Conservation (phyloP, 2,888 invertebrate genomes). For the Xestia sexstrigata region DNA sequence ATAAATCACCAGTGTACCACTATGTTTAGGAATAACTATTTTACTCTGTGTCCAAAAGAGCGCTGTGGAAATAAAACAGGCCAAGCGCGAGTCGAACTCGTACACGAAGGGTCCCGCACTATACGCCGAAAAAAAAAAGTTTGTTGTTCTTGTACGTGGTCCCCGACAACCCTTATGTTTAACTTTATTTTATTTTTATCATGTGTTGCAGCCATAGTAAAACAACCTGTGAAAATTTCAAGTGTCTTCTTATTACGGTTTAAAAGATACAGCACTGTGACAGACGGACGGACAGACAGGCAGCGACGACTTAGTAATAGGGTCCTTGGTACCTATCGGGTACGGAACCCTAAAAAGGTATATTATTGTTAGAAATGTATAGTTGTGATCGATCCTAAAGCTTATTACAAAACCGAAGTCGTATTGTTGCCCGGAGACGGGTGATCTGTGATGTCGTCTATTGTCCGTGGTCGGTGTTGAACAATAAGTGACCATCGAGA, state of each 20-base stretch:
- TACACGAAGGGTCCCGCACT: not conserved
- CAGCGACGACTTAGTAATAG: not conserved
- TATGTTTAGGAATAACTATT: slow-evolving; percentile 67
- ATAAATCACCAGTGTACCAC: slow-evolving; percentile 71
- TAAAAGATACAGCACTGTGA: not conserved
- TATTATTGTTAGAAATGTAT: slow-evolving; percentile 73
- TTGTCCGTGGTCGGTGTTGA: slow-evolving; percentile 83
- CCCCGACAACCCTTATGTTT: not conserved
- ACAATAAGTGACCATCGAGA: slow-evolving; percentile 88
- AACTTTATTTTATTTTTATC: not conserved
- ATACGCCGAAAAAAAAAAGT: not conserved
- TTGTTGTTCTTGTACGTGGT: not conserved
- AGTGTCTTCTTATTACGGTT: not conserved
- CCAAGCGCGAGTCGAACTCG: not conserved
- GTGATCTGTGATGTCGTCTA: slow-evolving; percentile 85
- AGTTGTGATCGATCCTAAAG: slow-evolving; percentile 79
- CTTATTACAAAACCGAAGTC: slow-evolving; percentile 82
- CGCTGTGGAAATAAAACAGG: slow-evolving; percentile 49
- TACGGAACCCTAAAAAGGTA: slow-evolving; percentile 63
- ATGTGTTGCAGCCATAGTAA: not conserved
- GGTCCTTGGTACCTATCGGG: not conserved
- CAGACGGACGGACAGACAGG: not conserved
- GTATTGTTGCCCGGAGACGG: slow-evolving; percentile 82
- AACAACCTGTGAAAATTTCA: too few relatives aligned
- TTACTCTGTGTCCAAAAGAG: slow-evolving; percentile 69